These are phyloP conservation scores for Amorpha juglandis DNA, from an alignment of 2,888 invertebrate species.

Conservation along the genomic window DNA sequence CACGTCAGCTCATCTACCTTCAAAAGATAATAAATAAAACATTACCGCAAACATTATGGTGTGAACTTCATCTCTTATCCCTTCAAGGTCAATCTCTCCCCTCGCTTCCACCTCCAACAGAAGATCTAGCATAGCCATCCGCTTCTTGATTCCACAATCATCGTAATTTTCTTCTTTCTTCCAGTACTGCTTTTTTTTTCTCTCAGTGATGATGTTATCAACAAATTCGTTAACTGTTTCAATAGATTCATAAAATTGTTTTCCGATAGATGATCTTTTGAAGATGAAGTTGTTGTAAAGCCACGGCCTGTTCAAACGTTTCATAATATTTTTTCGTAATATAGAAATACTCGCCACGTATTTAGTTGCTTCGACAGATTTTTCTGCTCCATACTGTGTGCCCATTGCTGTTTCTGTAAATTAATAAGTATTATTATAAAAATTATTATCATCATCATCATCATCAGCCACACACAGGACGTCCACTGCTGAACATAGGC, in stretches of 20 bases:
- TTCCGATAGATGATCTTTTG: constrained; percentile 47
- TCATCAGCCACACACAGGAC: too few species aligned
- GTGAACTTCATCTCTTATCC: constrained; percentile 88
- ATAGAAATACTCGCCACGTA: constrained; percentile 50
- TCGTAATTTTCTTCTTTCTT: constrained; percentile 26
- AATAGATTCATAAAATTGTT: neutral
- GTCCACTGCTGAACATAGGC: too few species aligned
- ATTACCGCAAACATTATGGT: constrained; percentile 82
- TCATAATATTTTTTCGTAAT: constrained; percentile 39
- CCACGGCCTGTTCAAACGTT: constrained; percentile 78
- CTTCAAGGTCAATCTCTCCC: constrained; percentile 83
- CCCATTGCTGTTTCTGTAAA: constrained; percentile 86
- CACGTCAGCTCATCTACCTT: neutral
- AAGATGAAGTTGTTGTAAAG: constrained; percentile 80
- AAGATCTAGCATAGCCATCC: constrained; percentile 43
- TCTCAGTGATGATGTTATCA: constrained; percentile 16
- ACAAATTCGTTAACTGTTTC: neutral
- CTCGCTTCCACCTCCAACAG: constrained; percentile 84
- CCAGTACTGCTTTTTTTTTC: constrained; percentile 4
- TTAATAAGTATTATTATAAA: neutral
- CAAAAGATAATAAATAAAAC: neutral
- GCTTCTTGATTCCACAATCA: constrained; percentile 57
- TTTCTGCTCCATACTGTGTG: constrained; percentile 68
- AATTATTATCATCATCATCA: too few species aligned
- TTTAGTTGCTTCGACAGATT: constrained; percentile 58